A percentile compares a stretch with the other conserved stretches of the same genome.
phyloP scores from a whole-genome alignment of 2,888 invertebrate species.

The Timema cristinae region DNA sequence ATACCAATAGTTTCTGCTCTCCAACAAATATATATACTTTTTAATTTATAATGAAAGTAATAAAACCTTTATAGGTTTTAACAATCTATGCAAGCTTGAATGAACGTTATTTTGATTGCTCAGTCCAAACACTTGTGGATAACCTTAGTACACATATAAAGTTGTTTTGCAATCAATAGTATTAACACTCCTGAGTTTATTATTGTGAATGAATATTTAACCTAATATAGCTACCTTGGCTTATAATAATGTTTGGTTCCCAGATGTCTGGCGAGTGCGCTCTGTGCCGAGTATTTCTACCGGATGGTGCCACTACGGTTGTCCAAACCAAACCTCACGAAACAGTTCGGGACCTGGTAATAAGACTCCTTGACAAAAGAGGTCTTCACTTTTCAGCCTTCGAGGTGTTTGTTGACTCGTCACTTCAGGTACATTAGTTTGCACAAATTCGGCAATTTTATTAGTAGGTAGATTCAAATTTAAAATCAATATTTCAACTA shows the following conservation, averaged over 20 bases:
- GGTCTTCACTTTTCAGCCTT: constrained; percentile 75
- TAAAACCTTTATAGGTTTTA: no score
- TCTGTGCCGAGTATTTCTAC: constrained; percentile 80
- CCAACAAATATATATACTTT: no score
- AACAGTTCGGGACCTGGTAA: constrained; percentile 73
- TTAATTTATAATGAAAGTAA: no score
- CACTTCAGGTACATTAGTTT: constrained; percentile 20
- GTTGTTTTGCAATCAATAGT: no score
- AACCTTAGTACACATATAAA: constrained; percentile 27
- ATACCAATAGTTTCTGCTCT: no score
- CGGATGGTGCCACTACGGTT: constrained; percentile 90
- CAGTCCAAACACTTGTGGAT: background rate
- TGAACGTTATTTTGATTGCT: no score
- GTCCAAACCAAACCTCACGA: constrained; percentile 75
- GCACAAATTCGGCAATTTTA: background rate
- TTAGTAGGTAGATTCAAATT: no score
- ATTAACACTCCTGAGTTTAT: no score
- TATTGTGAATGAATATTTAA: no score
- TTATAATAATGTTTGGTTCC: constrained; percentile 24
- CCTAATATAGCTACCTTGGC: no score
- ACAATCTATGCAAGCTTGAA: no score
- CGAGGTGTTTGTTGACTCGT: constrained; percentile 59
- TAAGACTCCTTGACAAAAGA: constrained; percentile 76
- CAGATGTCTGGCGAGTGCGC: constrained; percentile 37
- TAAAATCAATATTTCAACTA: no score